A percentile compares a stretch with the other conserved stretches of the same genome.
phyloP scores from a whole-genome alignment of 2,888 invertebrate species.

The Sarcophaga variegata region DNA sequence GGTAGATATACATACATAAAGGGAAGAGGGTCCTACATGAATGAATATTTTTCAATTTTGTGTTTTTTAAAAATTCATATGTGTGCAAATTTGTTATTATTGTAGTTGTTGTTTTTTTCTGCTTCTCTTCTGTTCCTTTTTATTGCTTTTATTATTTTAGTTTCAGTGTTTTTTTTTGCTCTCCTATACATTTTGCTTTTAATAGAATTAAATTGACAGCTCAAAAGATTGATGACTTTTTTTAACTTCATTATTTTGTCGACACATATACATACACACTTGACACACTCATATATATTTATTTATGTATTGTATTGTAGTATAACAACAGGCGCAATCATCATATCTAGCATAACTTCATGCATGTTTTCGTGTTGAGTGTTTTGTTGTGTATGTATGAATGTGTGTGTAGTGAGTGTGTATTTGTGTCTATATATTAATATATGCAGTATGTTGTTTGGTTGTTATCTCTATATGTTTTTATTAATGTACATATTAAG shows the following conservation, averaged over 20 bases:
- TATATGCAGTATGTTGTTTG: no score
- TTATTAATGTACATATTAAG: no score
- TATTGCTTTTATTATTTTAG: conserved; percentile 10
- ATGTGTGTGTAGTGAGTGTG: not conserved
- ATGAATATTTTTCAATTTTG: conserved; percentile 53
- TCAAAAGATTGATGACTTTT: conserved; percentile 71
- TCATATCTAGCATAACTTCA: not conserved
- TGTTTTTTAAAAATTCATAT: conserved; percentile 59
- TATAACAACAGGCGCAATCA: conserved; percentile 39
- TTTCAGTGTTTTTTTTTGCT: not conserved
- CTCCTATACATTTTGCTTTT: conserved; percentile 64
- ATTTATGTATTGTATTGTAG: conserved; percentile 13
- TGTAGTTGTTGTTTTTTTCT: no score
- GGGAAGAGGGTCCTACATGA: not conserved
- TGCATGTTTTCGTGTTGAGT: not conserved
- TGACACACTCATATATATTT: not conserved
- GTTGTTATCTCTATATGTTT: no score
- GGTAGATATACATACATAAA: no score
- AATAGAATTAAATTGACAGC: conserved; percentile 73
- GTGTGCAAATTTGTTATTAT: conserved; percentile 57
- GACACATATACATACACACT: conserved; percentile 9
- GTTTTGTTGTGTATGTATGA: not conserved
- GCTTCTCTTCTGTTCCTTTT: not conserved
- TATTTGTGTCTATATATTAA: not conserved
- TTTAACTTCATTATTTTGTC: conserved; percentile 58